Base-by-base conservation (phyloP, 2,888 invertebrate species). In the Fragum sueziense region DNA sequence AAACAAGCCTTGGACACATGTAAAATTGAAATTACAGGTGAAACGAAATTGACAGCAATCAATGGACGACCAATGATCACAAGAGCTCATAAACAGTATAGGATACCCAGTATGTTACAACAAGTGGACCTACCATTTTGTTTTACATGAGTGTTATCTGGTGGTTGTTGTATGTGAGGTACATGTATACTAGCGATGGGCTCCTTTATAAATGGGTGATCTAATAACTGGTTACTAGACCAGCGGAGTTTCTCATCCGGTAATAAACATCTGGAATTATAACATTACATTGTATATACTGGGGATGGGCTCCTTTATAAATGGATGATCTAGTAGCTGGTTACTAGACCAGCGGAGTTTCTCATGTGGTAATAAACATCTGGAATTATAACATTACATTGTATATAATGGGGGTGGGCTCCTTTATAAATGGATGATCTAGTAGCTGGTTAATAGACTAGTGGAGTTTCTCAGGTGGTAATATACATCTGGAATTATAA, bases 311-410 rank as follows among this genome's bases (percentile, higher is more conserved):
- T 87, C 86, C 76, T 89, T 91, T 17, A 94, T 77, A 91, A 97
- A 97, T 14, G 95, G 94, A 92, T 98, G 98, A 65, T 96, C 95
- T 33, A 96, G 92, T 31, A 98, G 93, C 92, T 97, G 96, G 9
- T 95, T 95, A 0, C 97, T 96, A 0, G 97, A 95, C 95, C 96
- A 96, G 57, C 97, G 95, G 4, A 95, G 94, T 74, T 95, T 94
- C 90, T 97, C 97, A 86, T 96, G 95, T 88, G 95, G 95, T 57
- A 95, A 94, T 20, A 54, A 57, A 41, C 72, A 72, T 31, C 62
- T 68, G 47, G 9, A 54, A 54, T 25, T 22, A 54, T 54, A n/a
- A n/a, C n/a, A n/a, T n/a, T n/a, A n/a, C n/a, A n/a, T n/a, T n/a
- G n/a, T n/a, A n/a, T n/a, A n/a, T n/a, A n/a, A n/a, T n/a, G n/a